Evolutionary conservation across 2,888 invertebrate genomes (phyloP).

Genomic region (Drosophila suboccidentalis): DNA sequence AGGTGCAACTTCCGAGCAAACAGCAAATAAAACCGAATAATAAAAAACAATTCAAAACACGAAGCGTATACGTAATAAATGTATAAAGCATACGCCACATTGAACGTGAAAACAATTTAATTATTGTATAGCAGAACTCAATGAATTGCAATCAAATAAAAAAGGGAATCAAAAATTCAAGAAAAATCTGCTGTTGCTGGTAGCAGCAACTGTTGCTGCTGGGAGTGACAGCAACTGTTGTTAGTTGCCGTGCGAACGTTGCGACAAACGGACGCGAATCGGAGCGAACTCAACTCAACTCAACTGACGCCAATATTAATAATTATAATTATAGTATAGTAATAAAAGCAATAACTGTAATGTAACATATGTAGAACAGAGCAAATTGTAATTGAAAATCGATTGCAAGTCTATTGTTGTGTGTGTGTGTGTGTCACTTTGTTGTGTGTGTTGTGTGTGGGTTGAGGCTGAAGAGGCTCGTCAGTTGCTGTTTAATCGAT

Average conservation of each 20-base stretch:
- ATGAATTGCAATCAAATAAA: slow-evolving; percentile 11
- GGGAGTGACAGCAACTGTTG: slow-evolving; percentile 10
- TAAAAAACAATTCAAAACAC: slow-evolving; percentile 7
- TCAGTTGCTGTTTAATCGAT: slow-evolving; percentile 50
- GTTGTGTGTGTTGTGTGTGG: slow-evolving; percentile 3
- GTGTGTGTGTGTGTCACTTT: background rate
- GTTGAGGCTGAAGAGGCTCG: slow-evolving; percentile 38
- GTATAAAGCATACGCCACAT: slow-evolving; percentile 8
- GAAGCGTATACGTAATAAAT: slow-evolving; percentile 28
- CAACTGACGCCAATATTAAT: slow-evolving; percentile 2
- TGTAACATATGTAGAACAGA: slow-evolving; percentile 29
- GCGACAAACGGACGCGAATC: slow-evolving; percentile 59
- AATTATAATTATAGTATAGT: slow-evolving; percentile 2
- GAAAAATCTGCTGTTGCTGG: slow-evolving; percentile 9
- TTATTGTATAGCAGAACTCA: background rate
- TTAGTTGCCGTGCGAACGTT: slow-evolving; percentile 65
- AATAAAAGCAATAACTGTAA: slow-evolving; percentile 22
- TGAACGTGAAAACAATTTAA: slow-evolving; percentile 13
- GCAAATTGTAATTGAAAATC: background rate
- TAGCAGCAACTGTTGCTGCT: slow-evolving; percentile 23
- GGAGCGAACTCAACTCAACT: background rate
- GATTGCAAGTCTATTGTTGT: background rate
- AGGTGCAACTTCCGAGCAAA: slow-evolving; percentile 13
- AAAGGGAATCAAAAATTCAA: background rate
- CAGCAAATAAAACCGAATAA: background rate